Base-by-base conservation (phyloP, 2,888 invertebrate genomes). In the Drosophila seclusa region DNA sequence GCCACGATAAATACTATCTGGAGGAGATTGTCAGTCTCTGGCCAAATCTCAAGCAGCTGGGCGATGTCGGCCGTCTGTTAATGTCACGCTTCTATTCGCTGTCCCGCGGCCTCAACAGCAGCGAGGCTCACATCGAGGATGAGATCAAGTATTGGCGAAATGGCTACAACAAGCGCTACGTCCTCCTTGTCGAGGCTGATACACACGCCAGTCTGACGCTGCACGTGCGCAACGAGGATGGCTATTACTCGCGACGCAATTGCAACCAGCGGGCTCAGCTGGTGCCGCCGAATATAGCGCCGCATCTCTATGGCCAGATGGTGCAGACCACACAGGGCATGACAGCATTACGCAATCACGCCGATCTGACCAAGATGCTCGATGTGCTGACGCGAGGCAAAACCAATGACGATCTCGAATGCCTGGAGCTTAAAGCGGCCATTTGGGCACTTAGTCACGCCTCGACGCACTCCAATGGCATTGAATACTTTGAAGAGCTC, bases 381-480 rank as follows among this genome's bases (percentile, higher is more conserved):
- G 92, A 93, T 8, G 80, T 91, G 53, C 65, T 94, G 40, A 91
- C 82, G 40, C 87, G 92, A 48, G 95, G 94, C 55, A 94, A 94
- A 69, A 96, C 95, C 87, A 92, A 94, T 4, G 95, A 95, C 16
- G 96, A 96, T 60, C 94, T 95, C 71, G 96, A 96, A 83, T 95
- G 97, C 62, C 93, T 96, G 52, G 95, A 96, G 75, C 92, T 98
- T 49, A 99, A 99, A 92, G 95, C 98, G 8, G 96, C 98, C 0
- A 93, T 99, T 0, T 99, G 99, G 99, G 97, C 97, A 2, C 92
- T 96, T 58, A 97, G 97, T 21, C 97, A 98, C 92, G 95, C 97
- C 16, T 97, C 96, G 3, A 96, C 96, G 0, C 96, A 97, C 10
- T 93, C 95, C 1, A 94, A 95, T 79, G 98, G 98, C 5, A 94